phyloP scores from a whole-genome alignment of 2,113 vertebrate genomes.

The Podarcis raffonei region DNA sequence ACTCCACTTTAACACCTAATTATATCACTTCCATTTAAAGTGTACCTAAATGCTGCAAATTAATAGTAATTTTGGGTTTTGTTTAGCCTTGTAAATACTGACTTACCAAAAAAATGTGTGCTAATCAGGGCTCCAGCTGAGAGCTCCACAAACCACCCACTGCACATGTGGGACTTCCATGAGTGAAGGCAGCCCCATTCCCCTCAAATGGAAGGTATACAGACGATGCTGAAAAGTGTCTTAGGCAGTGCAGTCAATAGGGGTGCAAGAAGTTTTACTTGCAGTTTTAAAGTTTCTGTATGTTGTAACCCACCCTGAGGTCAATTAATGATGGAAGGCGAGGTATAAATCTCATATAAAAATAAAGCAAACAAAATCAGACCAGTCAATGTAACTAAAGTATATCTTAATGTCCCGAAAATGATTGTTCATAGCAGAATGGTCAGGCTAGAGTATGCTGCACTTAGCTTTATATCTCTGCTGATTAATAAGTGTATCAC shows the following conservation, averaged over 20 bases:
- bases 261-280: background rate
- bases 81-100: background rate
- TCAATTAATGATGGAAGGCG: too few relatives aligned
- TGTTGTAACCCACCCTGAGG: too few relatives aligned
- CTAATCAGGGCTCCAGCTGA: background rate
- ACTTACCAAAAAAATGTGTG: background rate
- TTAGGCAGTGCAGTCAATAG: background rate
- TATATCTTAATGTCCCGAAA: background rate
- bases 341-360: too few relatives aligned
- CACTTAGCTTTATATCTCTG: background rate
- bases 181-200: background rate
- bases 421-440: background rate
- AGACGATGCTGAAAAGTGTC: background rate
- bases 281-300: too few relatives aligned
- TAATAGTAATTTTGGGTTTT: background rate
- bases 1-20: background rate
- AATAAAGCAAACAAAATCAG: background rate
- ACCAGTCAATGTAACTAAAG: conserved; percentile 15
- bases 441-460: conserved; percentile 1
- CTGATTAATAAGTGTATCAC: too few relatives aligned
- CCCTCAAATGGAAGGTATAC: background rate
- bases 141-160: background rate
- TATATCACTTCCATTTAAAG: too few relatives aligned
- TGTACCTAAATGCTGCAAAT: background rate
- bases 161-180: background rate